Evolutionary conservation across 2,888 invertebrate genomes (phyloP), one percentile per base, ranked within the genome.

Genomic region (Gonocerus acuteangulatus): DNA sequence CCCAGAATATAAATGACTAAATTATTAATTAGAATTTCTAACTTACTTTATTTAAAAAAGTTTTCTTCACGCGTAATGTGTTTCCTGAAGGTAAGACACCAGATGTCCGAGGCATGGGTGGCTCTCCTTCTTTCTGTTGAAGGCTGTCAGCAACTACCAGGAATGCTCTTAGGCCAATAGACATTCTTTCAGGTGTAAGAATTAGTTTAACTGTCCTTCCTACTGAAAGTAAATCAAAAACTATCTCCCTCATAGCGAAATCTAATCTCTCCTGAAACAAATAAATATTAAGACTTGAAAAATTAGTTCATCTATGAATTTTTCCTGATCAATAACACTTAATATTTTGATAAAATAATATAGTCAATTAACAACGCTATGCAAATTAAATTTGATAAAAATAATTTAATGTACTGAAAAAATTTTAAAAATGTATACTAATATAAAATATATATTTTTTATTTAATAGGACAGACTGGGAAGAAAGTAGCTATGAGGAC

Each of bases 221-320:
- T 7, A 97, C 96, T 71, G 95, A 95, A 1, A 99, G 77, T 27
- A 99, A 76, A 76, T 99, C 99, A 74, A 95, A 99, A 0, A 99
- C 96, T 59, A 99, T 97, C 74, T 99, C 99, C 63, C 95, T 81
- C 95, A 99, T 95, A 0, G 99, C 97, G 78, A 99, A 99, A 75
- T 99, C 99, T 45, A 99, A 77, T 62, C 97, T 81, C 74, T 99
- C 99, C 77, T 79, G 69, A 11, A 68, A 44, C 0, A 22, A 36
- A 61, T 2, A 51, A 9, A 18, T 9, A 54, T 44, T 9, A 42
- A 42, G 27, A 1, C n/a, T 39, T 44, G 18, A 27, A 21, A 51
- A 51, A 23, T 47, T 21, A 44, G 7, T 44, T 44, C 13, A 19
- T 21, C 6, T 19, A 2, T n/a, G 9, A 15, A 49, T 32, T 19